Base-by-base conservation (phyloP, 2,888 invertebrate genomes). In the Epirrhoe alternata region DNA sequence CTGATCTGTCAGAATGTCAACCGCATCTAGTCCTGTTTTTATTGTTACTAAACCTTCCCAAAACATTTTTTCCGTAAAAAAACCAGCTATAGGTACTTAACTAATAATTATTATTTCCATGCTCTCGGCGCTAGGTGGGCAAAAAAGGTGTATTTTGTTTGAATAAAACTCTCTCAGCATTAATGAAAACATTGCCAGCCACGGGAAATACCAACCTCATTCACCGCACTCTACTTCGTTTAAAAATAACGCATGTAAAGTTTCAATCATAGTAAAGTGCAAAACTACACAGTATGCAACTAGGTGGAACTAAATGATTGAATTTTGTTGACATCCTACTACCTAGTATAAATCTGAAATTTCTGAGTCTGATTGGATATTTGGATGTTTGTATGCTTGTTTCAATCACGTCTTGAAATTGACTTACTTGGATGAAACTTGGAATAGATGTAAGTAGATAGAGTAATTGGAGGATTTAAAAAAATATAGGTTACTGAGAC, bases 201-300 rank as follows among this genome's bases (percentile, higher is more conserved):
- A 10, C 51, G 16, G 35, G 52, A 14, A 60, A 42, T 31, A 53
- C 52, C 10, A 42, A 45, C 45, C 52, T 33, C 17, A 33, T 45
- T 60, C 42, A 45, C 38, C 55, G 31, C 47, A 52, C 53, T 35
- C 14, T 16, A 10, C 51, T 57, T 24, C n/a, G 30, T 49, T 49
- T 47, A 49, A 55, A 61, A 55, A 49, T 33, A 53, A 61, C 49
- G 35, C 49, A 55, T 55, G 61, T 55, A 54, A 61, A 53, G 17
- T 54, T 61, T 55, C 55, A 61, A 61, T 61, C 49, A 54, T 10
- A 62, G 59, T 30, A 61, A 64, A 64, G 64, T 60, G 59, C 49
- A 62, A 33, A 33, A 58, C 42, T 33, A 17, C 58, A 58, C 17
- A 30, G 24, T 30, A 16, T 16, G 16, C 12, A 47, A 47, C 42